phyloP scores from a whole-genome alignment of 2,797 vertebrate genomes.

The Botia almorhae region DNA sequence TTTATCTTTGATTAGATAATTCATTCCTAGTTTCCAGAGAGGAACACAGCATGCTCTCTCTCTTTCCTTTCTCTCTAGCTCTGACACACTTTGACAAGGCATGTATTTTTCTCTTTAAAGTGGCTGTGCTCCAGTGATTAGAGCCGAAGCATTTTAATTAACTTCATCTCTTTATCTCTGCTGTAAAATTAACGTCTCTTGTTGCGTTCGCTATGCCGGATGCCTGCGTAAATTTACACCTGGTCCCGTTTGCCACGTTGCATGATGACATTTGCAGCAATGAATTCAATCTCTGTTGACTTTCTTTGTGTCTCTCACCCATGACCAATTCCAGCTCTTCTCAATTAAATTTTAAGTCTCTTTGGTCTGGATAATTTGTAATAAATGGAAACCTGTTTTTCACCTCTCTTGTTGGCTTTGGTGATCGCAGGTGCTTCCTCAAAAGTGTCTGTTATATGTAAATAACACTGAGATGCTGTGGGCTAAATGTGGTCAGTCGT shows the following conservation, averaged over 20 bases:
- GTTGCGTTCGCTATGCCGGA: conserved; percentile 32
- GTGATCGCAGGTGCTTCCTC: background rate
- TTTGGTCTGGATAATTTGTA: conserved; percentile 25
- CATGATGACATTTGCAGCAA: conserved; percentile 34
- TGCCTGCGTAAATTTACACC: conserved; percentile 47
- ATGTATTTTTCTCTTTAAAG: conserved; percentile 55
- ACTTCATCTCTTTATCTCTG: conserved; percentile 54
- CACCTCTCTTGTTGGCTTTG: background rate
- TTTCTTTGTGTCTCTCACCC: background rate
- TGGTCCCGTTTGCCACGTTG: conserved; percentile 21
- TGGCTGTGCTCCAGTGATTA: conserved; percentile 55
- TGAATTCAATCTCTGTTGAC: conserved; percentile 4
- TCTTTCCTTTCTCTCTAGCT: conserved; percentile 26
- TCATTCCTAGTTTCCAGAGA: conserved; percentile 52
- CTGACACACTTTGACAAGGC: conserved; percentile 51
- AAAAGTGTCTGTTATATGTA: background rate
- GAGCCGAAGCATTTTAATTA: conserved; percentile 57
- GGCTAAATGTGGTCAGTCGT: background rate
- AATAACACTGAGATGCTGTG: background rate
- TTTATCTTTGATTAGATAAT: conserved; percentile 62
- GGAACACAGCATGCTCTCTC: conserved; percentile 51
- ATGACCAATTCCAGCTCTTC: conserved; percentile 24
- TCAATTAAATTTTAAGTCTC: conserved; percentile 31
- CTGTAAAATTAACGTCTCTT: conserved; percentile 53
- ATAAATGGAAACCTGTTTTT: background rate